Evolutionary conservation across 1,140 invertebrate species (phyloP).

Genomic region (Aradophagus sp.): DNA sequence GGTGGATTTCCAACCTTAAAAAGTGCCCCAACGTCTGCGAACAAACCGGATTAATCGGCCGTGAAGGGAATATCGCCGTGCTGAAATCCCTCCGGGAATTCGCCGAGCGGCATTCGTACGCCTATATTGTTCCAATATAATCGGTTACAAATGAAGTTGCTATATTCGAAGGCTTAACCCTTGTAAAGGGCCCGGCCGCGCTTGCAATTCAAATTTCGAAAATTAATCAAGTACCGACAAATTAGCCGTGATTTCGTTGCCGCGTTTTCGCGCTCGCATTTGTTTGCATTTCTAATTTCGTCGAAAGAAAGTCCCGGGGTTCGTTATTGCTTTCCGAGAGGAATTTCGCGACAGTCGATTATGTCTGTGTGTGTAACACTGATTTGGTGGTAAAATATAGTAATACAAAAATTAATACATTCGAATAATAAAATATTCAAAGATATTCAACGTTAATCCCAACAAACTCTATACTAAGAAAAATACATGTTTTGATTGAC

Average conservation of each 20-base stretch:
- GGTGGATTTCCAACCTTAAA: slow-evolving; percentile 73
- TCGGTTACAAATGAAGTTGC: slow-evolving; percentile 48
- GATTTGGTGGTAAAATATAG: too few relatives aligned
- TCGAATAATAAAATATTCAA: too few relatives aligned
- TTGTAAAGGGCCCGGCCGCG: slow-evolving; percentile 5
- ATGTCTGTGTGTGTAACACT: too few relatives aligned
- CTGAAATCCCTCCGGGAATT: slow-evolving; percentile 66
- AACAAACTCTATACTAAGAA: too few relatives aligned
- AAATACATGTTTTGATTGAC: too few relatives aligned
- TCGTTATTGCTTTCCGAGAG: too few relatives aligned
- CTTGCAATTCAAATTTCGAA: slow-evolving; percentile 22
- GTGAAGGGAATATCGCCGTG: slow-evolving; percentile 68
- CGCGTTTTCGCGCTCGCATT: slow-evolving; percentile 15
- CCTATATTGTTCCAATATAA: slow-evolving; percentile 40
- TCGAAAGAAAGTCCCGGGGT: too few relatives aligned
- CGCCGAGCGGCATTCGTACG: slow-evolving; percentile 51
- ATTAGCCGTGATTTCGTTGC: slow-evolving; percentile 31
- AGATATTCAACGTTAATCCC: too few relatives aligned
- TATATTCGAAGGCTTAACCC: slow-evolving; percentile 42
- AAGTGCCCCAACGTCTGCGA: slow-evolving; percentile 67
- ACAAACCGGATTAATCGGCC: slow-evolving; percentile 76
- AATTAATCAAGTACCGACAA: slow-evolving; percentile 44
- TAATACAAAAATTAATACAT: too few relatives aligned
- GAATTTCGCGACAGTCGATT: too few relatives aligned
- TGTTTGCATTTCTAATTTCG: slow-evolving; percentile 4